phyloP scores from a whole-genome alignment of 2,113 vertebrate species.

The Trichomycterus rosablanca region DNA sequence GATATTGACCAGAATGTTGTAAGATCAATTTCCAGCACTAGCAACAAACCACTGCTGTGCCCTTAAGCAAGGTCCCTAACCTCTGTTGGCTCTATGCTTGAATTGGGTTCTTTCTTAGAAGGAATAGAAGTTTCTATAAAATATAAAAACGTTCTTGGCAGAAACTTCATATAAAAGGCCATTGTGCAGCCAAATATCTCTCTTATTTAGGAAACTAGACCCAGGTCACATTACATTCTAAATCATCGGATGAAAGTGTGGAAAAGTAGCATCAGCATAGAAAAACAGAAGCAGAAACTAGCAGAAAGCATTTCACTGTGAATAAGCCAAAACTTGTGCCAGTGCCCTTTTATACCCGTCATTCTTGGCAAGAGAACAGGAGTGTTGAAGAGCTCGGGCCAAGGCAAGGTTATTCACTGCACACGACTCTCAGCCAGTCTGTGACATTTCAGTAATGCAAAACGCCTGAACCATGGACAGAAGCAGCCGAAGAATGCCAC shows the following conservation, averaged over 20 bases:
- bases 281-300: conserved; percentile 26
- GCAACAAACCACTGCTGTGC: no score
- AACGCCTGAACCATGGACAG: conserved; percentile 44
- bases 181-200: conserved; percentile 1
- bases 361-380: conserved; percentile 33
- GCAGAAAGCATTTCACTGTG: conserved; percentile 13
- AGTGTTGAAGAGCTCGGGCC: conserved; percentile 30
- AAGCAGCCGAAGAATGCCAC: conserved; percentile 28
- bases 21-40: no score
- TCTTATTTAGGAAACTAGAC: conserved; percentile 7
- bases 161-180: conserved; percentile 1
- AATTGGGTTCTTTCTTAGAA: conserved; percentile 2
- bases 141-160: conserved; percentile 19
- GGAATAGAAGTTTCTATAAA: conserved; percentile 10
- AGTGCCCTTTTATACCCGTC: conserved; percentile 30
- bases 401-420: conserved; percentile 63
- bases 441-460: conserved; percentile 49
- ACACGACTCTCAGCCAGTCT: conserved; percentile 24
- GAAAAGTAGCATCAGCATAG: conserved; percentile 10
- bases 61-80: conserved; percentile 1
- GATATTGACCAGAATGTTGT: no score
- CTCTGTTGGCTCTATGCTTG: neutral
- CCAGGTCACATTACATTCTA: conserved; percentile 22
- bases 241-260: conserved; percentile 15
- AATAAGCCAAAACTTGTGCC: conserved; percentile 33